These are phyloP conservation scores for Megalurothrips usitatus DNA, from an alignment of 2,888 invertebrate species.

Conservation along the genomic window DNA sequence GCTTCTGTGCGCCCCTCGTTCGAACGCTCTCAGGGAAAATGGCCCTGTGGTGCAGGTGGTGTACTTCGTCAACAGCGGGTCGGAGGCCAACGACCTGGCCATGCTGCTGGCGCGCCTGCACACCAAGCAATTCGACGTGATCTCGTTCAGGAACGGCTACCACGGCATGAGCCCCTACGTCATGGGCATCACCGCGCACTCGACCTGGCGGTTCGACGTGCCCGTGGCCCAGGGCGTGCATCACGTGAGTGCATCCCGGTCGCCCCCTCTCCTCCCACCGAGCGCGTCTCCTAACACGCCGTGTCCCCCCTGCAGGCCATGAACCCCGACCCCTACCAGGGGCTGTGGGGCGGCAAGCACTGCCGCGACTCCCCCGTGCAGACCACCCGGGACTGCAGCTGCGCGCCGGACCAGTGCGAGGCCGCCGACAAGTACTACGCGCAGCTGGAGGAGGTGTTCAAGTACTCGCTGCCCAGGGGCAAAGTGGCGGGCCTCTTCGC, in stretches of 20 bases:
- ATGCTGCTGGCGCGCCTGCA: constrained; percentile 78
- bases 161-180: constrained; percentile 86
- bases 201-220: constrained; percentile 71
- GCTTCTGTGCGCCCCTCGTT: too few species aligned
- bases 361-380: constrained; percentile 86
- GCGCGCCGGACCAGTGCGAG: constrained; percentile 57
- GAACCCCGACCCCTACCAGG: constrained; percentile 88
- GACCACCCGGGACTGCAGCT: constrained; percentile 63
- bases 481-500: constrained; percentile 85
- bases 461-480: constrained; percentile 71
- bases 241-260: constrained; percentile 57
- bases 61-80: constrained; percentile 93
- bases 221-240: constrained; percentile 69
- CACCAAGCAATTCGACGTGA: constrained; percentile 77
- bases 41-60: constrained; percentile 58
- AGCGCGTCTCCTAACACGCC: not conserved
- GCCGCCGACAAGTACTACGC: constrained; percentile 75
- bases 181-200: constrained; percentile 75
- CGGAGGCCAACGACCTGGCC: constrained; percentile 96
- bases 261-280: not conserved
- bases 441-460: constrained; percentile 74
- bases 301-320: constrained; percentile 57
- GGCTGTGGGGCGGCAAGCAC: constrained; percentile 81
- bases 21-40: too few species aligned
- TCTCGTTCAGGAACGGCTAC: constrained; percentile 84